Percentiles rank a stretch among this genome's conserved stretches.
Conservation (phyloP, 2,888 invertebrate species). For the Lasius platythorax region DNA sequence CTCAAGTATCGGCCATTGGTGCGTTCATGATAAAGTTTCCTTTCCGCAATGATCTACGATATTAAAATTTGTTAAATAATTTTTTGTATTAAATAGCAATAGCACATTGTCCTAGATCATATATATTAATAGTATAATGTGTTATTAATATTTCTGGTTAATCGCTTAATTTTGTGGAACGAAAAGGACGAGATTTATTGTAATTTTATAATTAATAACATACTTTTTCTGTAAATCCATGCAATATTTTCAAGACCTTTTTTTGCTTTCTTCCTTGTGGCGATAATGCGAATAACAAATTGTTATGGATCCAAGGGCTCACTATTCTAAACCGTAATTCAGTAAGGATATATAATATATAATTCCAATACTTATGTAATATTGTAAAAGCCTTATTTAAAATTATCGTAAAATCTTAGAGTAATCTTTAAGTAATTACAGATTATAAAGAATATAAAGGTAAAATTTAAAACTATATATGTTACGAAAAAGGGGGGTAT, state of each 20-base stretch:
- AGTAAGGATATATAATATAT: background rate
- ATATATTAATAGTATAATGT: background rate
- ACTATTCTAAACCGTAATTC: slow-evolving; percentile 70
- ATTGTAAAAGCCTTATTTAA: background rate
- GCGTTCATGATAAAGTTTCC: slow-evolving; percentile 76
- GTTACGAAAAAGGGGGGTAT: no score
- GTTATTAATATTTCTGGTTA: no score
- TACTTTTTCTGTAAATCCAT: slow-evolving; percentile 87
- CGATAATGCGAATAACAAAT: slow-evolving; percentile 87
- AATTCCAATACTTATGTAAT: no score
- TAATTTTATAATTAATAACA: background rate
- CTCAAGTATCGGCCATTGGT: slow-evolving; percentile 67
- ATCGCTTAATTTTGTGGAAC: background rate
- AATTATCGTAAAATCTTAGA: no score
- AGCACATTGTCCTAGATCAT: background rate
- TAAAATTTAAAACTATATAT: no score
- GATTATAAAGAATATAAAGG: no score
- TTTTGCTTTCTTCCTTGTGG: slow-evolving; percentile 87
- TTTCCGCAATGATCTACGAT: slow-evolving; percentile 77
- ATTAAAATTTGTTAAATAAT: background rate
- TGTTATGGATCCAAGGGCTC: slow-evolving; percentile 87
- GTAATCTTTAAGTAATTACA: no score
- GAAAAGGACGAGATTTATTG: background rate
- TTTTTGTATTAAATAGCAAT: background rate
- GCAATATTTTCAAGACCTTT: slow-evolving; percentile 86